Base-by-base conservation (phyloP, 2,113 vertebrate species). In the Indri indri region DNA sequence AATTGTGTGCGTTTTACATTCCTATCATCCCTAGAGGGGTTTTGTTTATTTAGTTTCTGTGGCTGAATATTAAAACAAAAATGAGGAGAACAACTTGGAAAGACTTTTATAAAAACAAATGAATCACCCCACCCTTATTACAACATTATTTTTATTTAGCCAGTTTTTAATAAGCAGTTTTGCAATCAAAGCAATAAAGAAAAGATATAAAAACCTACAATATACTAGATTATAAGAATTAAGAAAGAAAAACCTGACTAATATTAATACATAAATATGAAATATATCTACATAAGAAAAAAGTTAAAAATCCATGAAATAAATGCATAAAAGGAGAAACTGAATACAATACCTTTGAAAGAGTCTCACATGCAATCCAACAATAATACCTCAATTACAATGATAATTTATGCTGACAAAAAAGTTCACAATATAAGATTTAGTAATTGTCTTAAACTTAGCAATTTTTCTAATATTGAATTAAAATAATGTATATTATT, bases 31-130 rank as follows among this genome's bases (percentile, higher is more conserved):
- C 82, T 94, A 91, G 94, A 96, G 92, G 97, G 74, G 86, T 96
- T 98, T 92, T 97, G 88, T 97, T 98, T 98, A 91, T 96, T 98
- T 98, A 97, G 63, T 98, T 98, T 97, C 80, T 98, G 96, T 94
- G 95, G 88, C 81, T 98, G 95, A 98, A 98, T 59, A 97, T 96
- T 98, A 95, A 90, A 98, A 93, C 91, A 96, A 98, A 98, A 98
- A 74, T 90, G 86, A 98, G 98, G 90, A 98, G 76, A 86, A 96
- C 94, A 98, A 97, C 80, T 98, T 98, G 97, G 97, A 98, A 98
- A 76, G 84, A 97, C 91, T 96, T 98, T 97, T 91, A 95, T 86
- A 77, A 82, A 98, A 98, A 94, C 88, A 97, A 95, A 82, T 97
- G 87, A 94, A 66, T 94, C 66, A 97, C 95, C 96, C 95, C 96